phyloP scores from a whole-genome alignment of 2,888 invertebrate genomes.

The Aphrophora alni region DNA sequence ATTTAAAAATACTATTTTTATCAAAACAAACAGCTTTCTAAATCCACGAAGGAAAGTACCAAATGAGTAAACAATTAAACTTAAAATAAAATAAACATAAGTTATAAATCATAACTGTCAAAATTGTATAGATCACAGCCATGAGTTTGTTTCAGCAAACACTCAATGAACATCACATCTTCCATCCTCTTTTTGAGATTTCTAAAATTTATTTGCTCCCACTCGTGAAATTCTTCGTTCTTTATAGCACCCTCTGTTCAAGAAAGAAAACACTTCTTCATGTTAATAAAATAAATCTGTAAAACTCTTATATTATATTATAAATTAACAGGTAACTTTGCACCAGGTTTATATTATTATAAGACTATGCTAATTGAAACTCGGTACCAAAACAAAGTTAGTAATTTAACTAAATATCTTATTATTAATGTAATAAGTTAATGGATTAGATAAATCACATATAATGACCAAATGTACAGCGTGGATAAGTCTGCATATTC shows the following conservation, averaged over 20 bases:
- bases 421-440: neutral
- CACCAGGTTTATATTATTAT: neutral
- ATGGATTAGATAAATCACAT: neutral
- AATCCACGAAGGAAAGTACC: neutral
- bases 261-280: neutral
- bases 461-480: neutral
- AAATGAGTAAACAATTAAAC: neutral
- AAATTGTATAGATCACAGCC: slow-evolving; percentile 2
- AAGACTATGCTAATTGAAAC: neutral
- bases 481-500: neutral
- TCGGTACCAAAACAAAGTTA: neutral
- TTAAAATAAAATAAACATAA: neutral
- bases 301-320: neutral
- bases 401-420: neutral
- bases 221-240: neutral
- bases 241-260: neutral
- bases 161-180: neutral
- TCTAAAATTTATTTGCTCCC: neutral
- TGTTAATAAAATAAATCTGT: neutral
- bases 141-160: neutral
- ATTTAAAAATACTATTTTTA: too few species aligned
- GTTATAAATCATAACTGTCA: neutral
- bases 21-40: neutral
- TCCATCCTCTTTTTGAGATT: neutral
- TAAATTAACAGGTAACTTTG: neutral